phyloP scores from a whole-genome alignment of 2,113 vertebrate genomes.

The Barnardius zonarius region DNA sequence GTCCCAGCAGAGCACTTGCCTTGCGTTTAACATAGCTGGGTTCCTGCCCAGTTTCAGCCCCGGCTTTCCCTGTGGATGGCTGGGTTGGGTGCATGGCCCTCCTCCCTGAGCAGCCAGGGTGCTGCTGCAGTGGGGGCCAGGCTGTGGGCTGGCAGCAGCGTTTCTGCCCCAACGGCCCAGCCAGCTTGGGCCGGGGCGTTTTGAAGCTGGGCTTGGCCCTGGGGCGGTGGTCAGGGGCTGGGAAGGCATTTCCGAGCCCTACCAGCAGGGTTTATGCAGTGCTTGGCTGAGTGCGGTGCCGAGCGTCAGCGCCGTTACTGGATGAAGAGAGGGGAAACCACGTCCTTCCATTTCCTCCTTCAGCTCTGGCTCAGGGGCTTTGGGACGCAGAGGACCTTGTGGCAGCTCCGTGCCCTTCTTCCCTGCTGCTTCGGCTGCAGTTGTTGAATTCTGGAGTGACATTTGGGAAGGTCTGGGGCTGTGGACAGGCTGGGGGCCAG shows the following conservation, averaged over 20 bases:
- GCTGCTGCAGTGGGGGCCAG: neutral
- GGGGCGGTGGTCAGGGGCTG: neutral
- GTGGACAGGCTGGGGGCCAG: conserved; percentile 23
- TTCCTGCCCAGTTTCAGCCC: neutral
- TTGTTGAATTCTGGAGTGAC: neutral
- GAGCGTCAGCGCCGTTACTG: fast-evolving
- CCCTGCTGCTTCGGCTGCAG: neutral
- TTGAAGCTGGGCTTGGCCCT: neutral
- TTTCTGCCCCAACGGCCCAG: neutral
- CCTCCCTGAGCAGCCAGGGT: neutral
- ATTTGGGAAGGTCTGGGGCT: conserved; percentile 11
- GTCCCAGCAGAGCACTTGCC: neutral
- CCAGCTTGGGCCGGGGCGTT: neutral
- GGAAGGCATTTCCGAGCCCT: neutral
- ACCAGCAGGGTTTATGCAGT: neutral
- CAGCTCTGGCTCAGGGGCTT: neutral
- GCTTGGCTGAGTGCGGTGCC: neutral
- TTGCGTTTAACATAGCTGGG: neutral
- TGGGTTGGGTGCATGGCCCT: neutral
- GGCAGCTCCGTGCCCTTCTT: neutral
- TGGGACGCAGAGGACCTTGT: neutral
- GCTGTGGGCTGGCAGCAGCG: neutral
- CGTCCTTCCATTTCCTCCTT: neutral
- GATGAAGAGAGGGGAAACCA: neutral
- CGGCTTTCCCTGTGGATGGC: neutral